Evolutionary conservation across 2,113 vertebrate species (phyloP).

Genomic region (Cichladusa arquata): DNA sequence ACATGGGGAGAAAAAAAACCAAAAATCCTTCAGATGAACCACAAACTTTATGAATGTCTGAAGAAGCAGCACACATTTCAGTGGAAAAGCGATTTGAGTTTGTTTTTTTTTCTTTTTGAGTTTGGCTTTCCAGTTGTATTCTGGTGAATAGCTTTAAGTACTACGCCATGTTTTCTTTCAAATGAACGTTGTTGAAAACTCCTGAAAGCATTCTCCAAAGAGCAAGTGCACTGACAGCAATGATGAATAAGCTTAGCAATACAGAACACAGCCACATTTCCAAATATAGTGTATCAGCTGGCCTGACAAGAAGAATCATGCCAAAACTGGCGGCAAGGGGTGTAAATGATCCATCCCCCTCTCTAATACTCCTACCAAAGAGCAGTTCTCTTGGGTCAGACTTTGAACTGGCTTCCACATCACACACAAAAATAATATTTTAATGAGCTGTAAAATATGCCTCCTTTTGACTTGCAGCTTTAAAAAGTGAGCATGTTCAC

Average conservation of each 20-base stretch:
- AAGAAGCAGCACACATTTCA: not conserved
- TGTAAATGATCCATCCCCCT: not conserved
- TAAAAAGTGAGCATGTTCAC: not conserved
- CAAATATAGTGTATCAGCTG: conserved; percentile 58
- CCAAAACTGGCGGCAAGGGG: not conserved
- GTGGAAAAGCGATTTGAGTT: not conserved
- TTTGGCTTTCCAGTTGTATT: not conserved
- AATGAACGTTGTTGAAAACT: not conserved
- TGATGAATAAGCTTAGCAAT: conserved; percentile 16
- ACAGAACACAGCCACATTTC: conserved; percentile 24
- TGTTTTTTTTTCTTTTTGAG: not conserved
- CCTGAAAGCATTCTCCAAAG: conserved; percentile 27
- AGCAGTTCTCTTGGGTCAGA: not conserved
- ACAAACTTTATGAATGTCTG: not conserved
- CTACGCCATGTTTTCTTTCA: not conserved
- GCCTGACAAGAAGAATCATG: not conserved
- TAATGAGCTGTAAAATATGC: not conserved
- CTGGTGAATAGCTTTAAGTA: not conserved
- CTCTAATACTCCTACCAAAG: not conserved
- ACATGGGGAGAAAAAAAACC: not conserved
- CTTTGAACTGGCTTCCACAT: not conserved
- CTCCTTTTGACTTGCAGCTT: not conserved
- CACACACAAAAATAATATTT: not conserved
- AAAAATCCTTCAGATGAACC: not conserved
- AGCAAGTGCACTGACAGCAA: not conserved